Evolutionary conservation across 2,113 vertebrate genomes (phyloP).

Genomic region (western clawed frog (Xenopus tropicalis)): UCB_Xtro_10.0 CM004447.2:101685501-101686000

Average conservation of each 20-base stretch:
- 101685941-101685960: slow-evolving; percentile 36
- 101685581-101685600: slow-evolving; percentile 75
- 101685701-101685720: slow-evolving; percentile 72
- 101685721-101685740: slow-evolving; percentile 83
- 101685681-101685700: slow-evolving; percentile 78
- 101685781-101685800: slow-evolving; percentile 80
- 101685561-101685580: slow-evolving; percentile 77
- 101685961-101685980: slow-evolving; percentile 66
- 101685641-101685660: neutral
- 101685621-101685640: slow-evolving; percentile 68
- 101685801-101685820: slow-evolving; percentile 77
- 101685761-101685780: slow-evolving; percentile 70
- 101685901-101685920: slow-evolving; percentile 83
- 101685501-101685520: slow-evolving; percentile 79
- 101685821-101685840: slow-evolving; percentile 81
- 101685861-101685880: slow-evolving; percentile 86
- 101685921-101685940: slow-evolving; percentile 84
- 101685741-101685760: slow-evolving; percentile 79
- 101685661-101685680: slow-evolving; percentile 76
- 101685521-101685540: slow-evolving; percentile 79
- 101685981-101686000: slow-evolving; percentile 76
- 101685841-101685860: slow-evolving; percentile 86
- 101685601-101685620: slow-evolving; percentile 71
- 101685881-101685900: slow-evolving; percentile 81
- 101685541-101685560: slow-evolving; percentile 58